phyloP scores from a whole-genome alignment of 2,888 invertebrate genomes.

The Sylvicola cinctus region DNA sequence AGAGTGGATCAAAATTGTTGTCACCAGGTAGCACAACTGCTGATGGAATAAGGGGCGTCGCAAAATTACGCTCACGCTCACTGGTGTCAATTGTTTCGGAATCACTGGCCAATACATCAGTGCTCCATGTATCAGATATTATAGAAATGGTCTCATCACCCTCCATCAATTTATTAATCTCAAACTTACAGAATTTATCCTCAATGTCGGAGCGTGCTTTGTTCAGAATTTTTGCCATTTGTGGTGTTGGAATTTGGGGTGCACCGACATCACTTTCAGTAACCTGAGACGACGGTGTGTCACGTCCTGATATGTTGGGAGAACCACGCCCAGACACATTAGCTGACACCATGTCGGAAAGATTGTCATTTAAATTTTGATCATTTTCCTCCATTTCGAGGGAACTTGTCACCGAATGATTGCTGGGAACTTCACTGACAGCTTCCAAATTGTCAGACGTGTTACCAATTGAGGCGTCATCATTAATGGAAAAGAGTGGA shows the following conservation, averaged over 20 bases:
- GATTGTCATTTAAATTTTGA: constrained; percentile 63
- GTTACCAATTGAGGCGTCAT: constrained; percentile 81
- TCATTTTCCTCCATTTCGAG: constrained; percentile 74
- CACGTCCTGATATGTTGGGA: constrained; percentile 89
- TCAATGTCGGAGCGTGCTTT: constrained; percentile 89
- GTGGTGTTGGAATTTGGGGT: constrained; percentile 27
- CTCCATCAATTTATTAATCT: constrained; percentile 60
- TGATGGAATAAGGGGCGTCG: constrained; percentile 26
- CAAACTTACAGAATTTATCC: constrained; percentile 97
- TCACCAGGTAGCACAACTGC: constrained; percentile 26
- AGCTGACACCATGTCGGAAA: constrained; percentile 94
- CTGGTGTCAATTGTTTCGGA: constrained; percentile 78
- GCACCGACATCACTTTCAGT: constrained; percentile 51
- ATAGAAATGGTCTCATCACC: constrained; percentile 92
- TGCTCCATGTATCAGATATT: constrained; percentile 97
- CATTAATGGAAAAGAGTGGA: constrained; percentile 54
- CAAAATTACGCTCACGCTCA: constrained; percentile 33
- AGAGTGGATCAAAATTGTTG: constrained; percentile 21
- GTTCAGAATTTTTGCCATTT: constrained; percentile 40
- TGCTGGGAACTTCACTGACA: constrained; percentile 87
- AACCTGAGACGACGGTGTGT: constrained; percentile 88
- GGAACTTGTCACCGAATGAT: constrained; percentile 84
- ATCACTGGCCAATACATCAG: constrained; percentile 92
- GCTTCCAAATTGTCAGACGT: constrained; percentile 88
- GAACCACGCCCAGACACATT: constrained; percentile 84